These are phyloP conservation scores for Nephrocerus scutellatus DNA, from an alignment of 2,888 invertebrate species.

Conservation along the genomic window DNA sequence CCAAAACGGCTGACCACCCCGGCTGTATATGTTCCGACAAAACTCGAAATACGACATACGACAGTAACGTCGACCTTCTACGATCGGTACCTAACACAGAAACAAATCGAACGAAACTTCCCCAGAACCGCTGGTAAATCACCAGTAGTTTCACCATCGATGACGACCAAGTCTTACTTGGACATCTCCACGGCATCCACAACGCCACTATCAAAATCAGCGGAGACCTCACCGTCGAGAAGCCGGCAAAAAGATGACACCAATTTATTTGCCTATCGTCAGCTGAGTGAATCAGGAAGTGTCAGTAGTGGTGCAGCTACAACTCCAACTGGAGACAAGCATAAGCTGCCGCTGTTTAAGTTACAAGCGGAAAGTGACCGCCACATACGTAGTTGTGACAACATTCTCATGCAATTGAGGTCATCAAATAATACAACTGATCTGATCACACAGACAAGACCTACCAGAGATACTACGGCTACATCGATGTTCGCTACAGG, in stretches of 20 bases:
- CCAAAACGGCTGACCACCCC: conserved; percentile 31
- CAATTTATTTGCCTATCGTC: conserved; percentile 7
- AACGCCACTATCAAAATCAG: conserved; percentile 26
- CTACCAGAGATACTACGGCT: conserved; percentile 19
- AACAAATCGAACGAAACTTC: conserved; percentile 40
- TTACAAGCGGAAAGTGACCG: conserved; percentile 19
- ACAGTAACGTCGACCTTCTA: conserved; percentile 47
- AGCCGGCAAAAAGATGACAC: conserved; percentile 18
- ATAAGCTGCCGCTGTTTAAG: conserved; percentile 10
- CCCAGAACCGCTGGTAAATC: conserved; percentile 36
- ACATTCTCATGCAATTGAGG: conserved; percentile 29
- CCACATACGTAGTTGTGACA: conserved; percentile 33
- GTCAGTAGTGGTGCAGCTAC: conserved; percentile 5
- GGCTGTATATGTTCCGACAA: conserved; percentile 37
- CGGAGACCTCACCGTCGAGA: conserved; percentile 32
- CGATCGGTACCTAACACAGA: conserved; percentile 45
- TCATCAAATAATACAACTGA: conserved; percentile 16
- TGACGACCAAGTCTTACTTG: conserved; percentile 33
- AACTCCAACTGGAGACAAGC: conserved; percentile 10
- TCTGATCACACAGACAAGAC: conserved; percentile 7
- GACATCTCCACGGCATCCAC: conserved; percentile 25
- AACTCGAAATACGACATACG: conserved; percentile 45
- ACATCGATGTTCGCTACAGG: conserved; percentile 8
- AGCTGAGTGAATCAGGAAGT: conserved; percentile 5
- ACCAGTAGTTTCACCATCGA: conserved; percentile 37